Conservation (phyloP, 1,140 invertebrate species). For the Sycobia sp. region DNA sequence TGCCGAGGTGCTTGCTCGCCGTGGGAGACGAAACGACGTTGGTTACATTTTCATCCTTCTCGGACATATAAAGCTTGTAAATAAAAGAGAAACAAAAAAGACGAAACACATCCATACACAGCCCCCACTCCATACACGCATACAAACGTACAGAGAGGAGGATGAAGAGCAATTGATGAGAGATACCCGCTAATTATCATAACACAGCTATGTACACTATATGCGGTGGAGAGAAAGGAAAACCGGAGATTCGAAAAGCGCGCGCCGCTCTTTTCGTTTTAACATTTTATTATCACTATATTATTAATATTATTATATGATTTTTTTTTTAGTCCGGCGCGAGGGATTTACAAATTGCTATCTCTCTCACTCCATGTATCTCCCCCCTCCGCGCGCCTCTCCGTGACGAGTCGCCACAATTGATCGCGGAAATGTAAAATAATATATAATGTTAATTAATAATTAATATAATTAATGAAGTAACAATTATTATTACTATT, state of each 20-base stretch:
- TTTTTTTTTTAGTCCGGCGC: no score
- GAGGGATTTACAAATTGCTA: slow-evolving; percentile 39
- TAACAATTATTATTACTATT: slow-evolving; percentile 45
- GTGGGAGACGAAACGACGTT: no score
- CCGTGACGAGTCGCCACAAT: slow-evolving; percentile 38
- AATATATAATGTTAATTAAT: slow-evolving; percentile 55
- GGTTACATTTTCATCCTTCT: no score
- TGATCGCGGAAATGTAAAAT: slow-evolving; percentile 48
- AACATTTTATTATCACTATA: slow-evolving; percentile 4
- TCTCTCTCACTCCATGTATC: background rate
- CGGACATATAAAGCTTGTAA: slow-evolving; percentile 44
- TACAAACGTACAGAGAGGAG: no score
- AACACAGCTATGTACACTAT: no score
- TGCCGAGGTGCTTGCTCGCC: no score
- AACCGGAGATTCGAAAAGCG: slow-evolving; percentile 35
- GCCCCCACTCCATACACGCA: no score
- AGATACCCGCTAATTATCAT: slow-evolving; percentile 21
- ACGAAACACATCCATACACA: no score
- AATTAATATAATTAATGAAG: slow-evolving; percentile 43
- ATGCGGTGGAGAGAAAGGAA: slow-evolving; percentile 30
- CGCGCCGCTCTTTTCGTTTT: slow-evolving; percentile 19
- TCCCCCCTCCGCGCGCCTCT: no score
- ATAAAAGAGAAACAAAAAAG: no score
- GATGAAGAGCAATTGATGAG: slow-evolving; percentile 36
- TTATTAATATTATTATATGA: no score